Percentiles rank a stretch among this genome's conserved stretches.
Evolutionary conservation across 1,140 invertebrate species (phyloP).

Genomic region (Zophobas morio): DNA sequence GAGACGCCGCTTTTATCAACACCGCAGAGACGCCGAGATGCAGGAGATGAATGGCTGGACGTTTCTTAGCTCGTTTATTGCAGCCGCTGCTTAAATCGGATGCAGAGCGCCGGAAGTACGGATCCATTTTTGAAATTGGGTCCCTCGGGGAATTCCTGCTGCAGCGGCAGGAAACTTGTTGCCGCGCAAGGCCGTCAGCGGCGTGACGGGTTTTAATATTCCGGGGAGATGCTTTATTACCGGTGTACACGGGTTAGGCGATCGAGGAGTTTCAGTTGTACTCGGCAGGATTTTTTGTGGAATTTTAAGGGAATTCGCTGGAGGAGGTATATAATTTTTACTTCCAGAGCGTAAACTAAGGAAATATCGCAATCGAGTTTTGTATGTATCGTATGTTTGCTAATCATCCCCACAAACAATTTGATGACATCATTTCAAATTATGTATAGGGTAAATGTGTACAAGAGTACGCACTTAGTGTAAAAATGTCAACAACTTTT

Average conservation of each 20-base stretch:
- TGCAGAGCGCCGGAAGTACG: not conserved
- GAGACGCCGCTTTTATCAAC: constrained; percentile 28
- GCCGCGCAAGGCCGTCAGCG: not conserved
- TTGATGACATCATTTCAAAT: too few species aligned
- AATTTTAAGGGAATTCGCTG: not conserved
- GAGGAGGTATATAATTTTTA: too few species aligned
- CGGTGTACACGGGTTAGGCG: too few species aligned
- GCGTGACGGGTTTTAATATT: not conserved
- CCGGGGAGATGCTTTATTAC: too few species aligned
- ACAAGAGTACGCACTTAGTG: too few species aligned
- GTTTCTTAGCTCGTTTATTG: not conserved
- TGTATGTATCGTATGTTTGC: too few species aligned
- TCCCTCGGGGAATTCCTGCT: not conserved
- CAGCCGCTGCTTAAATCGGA: not conserved
- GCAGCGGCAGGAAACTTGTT: not conserved
- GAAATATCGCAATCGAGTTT: too few species aligned
- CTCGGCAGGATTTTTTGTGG: not conserved
- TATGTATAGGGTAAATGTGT: too few species aligned
- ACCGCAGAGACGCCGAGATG: constrained; percentile 11
- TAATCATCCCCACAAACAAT: too few species aligned
- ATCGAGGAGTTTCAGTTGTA: not conserved
- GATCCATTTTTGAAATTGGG: not conserved
- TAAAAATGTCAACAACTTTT: too few species aligned
- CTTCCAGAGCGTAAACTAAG: too few species aligned
- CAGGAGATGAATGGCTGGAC: constrained; percentile 6